Evolutionary conservation across 2,113 vertebrate species (phyloP), one percentile per base, ranked within the genome.

Genomic region (Cyprinodon tularosa): DNA sequence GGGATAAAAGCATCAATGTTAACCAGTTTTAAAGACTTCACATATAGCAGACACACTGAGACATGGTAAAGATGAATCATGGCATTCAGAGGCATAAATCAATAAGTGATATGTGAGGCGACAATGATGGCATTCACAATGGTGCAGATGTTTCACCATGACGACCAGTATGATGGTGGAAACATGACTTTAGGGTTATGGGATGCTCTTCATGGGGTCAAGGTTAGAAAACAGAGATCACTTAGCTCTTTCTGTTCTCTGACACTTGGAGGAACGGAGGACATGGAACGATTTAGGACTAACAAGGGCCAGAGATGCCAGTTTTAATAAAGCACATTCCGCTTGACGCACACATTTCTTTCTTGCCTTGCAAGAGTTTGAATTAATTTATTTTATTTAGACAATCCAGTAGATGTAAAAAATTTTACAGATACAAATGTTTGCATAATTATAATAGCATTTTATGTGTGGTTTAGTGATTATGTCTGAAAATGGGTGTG

Each of bases 91-190:
- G 60, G 66, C 74, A 79, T 64, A 74, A 79, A 87, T 89, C 88
- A 66, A 85, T 87, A 84, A 9, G 71, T 38, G 66, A 81, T 73
- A 77, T 14, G 71, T 68, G 48, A 76, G 57, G 81, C 36, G 39
- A 90, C 91, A 94, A 93, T 91, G 91, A 87, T 72, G 65, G 86
- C 88, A 92, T 94, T 95, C 88, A 94, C 70, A 77, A 74, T 66
- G 12, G 80, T 78, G 83, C 94, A 94, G 94, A 94, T 94, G 92
- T 93, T 90, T 94, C 81, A 76, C 93, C 92, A 93, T 93, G 93
- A 84, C 91, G 84, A 94, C 89, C 83, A 60, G 66, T 73, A 40
- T 80, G 83, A 83, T 88, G 86, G 84, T 76, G 77, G 71, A 93
- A 92, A 89, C 91, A 93, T 61, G 81, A 79, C 64, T 74, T 29